Percentiles rank a stretch among this genome's conserved stretches.
Conservation (phyloP, 2,797 vertebrate species). For the Ciconia nigra region DNA sequence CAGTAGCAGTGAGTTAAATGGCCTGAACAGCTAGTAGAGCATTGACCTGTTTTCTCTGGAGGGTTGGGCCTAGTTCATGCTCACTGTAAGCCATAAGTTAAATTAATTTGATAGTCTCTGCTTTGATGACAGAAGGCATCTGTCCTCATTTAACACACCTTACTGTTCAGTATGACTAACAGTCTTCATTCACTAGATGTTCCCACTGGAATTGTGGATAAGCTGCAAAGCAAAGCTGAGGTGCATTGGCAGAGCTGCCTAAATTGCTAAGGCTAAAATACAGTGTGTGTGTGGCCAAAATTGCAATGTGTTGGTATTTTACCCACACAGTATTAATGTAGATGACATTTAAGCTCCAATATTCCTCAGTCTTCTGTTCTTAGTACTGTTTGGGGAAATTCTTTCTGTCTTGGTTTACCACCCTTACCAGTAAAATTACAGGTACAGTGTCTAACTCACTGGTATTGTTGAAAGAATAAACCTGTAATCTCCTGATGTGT, state of each 20-base stretch:
- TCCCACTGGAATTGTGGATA: not conserved
- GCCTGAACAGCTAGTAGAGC: not conserved
- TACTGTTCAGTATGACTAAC: not conserved
- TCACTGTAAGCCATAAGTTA: not conserved
- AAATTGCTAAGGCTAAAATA: not conserved
- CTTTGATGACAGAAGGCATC: not conserved
- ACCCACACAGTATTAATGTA: not conserved
- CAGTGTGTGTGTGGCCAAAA: not conserved
- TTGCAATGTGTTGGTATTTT: not conserved
- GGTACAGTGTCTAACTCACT: not conserved
- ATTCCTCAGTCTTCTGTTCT: not conserved
- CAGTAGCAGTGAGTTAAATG: not conserved
- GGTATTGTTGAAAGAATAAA: not conserved
- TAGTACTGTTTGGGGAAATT: not conserved
- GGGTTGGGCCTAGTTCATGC: not conserved
- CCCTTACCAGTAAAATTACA: not conserved
- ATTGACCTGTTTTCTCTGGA: constrained; percentile 18
- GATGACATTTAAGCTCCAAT: not conserved
- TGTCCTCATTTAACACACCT: constrained; percentile 28
- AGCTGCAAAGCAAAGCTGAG: not conserved
- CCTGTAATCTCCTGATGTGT: not conserved
- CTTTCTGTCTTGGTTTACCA: not conserved
- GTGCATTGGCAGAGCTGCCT: not conserved
- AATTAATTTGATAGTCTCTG: constrained; percentile 15
- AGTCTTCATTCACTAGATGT: not conserved